Base-by-base conservation (phyloP, 2,888 invertebrate genomes). In the Leucoma salicis region DNA sequence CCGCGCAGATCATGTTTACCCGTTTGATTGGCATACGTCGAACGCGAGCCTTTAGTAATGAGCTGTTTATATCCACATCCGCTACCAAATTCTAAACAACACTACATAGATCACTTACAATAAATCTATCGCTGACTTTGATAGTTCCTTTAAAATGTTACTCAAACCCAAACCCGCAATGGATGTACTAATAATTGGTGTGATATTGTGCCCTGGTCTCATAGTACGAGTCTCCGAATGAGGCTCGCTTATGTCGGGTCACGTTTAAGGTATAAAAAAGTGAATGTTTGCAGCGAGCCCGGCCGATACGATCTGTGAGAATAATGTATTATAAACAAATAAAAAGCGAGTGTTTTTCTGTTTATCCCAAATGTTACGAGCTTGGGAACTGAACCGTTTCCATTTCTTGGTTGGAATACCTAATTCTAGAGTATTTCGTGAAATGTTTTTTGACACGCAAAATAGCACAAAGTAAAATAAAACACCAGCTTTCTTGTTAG, bases 271-370 rank as follows among this genome's bases (percentile, higher is more conserved):
- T 65, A 68, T 74, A 71, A 72, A 73, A 73, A 74, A 65, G 59
- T 54, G 60, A 39, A 49, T 53, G 70, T 72, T 73, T 70, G 61
- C 56, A 39, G 34, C 38, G 61, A 58, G 44, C 51, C 53, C 55
- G 58, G 42, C 47, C 52, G 64, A 66, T 63, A 57, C 52, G 50
- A 67, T 68, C 63, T 63, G 53, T 51, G 58, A 52, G 68, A 68
- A 56, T 66, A 66, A 70, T 68, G 69, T 70, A 73, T 65, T 64
- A 70, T 66, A 68, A 68, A 73, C 67, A 71, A 71, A 73, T 71
- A 66, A 66, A 68, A 65, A 51, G 48, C 39, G 61, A 65, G 63
- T 64, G 65, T 66, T 65, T 66, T 66, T 63, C 49, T 63, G 63
- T 66, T 63, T 64, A 57, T 63, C 57, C 60, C 49, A 42, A 56